Evolutionary conservation across 2,113 vertebrate species (phyloP), one percentile per base, ranked within the genome.

Genomic region (Protomyctophum bolini): DNA sequence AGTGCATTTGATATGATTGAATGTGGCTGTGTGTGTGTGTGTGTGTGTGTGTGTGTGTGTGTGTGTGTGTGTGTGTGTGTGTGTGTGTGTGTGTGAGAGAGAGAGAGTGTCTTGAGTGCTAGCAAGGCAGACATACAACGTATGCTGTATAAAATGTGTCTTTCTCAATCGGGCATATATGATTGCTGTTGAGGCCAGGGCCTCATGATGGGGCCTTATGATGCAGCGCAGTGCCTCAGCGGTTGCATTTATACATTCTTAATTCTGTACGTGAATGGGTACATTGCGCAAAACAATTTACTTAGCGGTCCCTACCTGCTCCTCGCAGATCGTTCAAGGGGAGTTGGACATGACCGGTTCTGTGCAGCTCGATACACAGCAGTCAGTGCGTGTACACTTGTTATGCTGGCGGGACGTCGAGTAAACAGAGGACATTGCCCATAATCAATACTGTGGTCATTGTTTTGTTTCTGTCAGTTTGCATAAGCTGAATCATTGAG

Each of bases 401-500:
- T 77, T 57, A 70, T 58, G 76, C 65, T 85, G 73, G 76, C 65
- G 84, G 73, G 76, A 72, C 75, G 48, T 79, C 47, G 60, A 54
- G 49, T 72, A 58, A 21, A 75, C 72, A 55, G 68, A 70, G 55
- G 60, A 75, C 58, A 10, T 70, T 68, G 68, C 51, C 29, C 75
- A 61, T 55, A 15, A 64, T 76, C 51, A 71, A 67, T 80, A 59
- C 58, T 70, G 73, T 75, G 66, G 3, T 28, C 71, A 14, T 76
- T 77, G 55, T 58, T 76, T 46, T 79, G 15, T 62, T 74, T 33
- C 80, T 79, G 80, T 80, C 68, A 81, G 51, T 74, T 84, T 81
- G 63, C 66, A 89, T 87, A 86, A 90, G 84, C 83, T 86, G 61
- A 78, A 63, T 70, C 72, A 68, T 59, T 73, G 83, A 73, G 75